These are phyloP conservation scores for Hydrophis major DNA, from an alignment of 2,797 vertebrate species.

Conservation along the genomic window DNA sequence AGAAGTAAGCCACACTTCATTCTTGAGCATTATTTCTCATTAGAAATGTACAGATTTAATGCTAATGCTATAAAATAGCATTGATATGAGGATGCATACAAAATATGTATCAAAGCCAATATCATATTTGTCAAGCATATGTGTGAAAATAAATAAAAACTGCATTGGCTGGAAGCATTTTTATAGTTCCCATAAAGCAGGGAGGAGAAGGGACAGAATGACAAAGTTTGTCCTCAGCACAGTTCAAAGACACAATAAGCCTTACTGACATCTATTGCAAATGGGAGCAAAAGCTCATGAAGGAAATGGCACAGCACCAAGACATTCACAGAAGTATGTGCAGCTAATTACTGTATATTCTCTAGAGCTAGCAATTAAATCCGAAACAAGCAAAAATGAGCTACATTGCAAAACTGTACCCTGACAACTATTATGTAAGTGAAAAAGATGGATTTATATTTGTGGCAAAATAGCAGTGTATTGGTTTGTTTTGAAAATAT, in stretches of 20 bases:
- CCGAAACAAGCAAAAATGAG: constrained; percentile 9
- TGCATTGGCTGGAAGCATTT: constrained; percentile 2
- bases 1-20: neutral
- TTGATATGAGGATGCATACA: neutral
- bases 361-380: constrained; percentile 21
- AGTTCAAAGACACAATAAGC: constrained; percentile 35
- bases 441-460: neutral
- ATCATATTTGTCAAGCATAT: constrained; percentile 16
- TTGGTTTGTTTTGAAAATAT: neutral
- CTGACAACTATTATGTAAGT: constrained; percentile 16
- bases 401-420: neutral
- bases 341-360: constrained; percentile 27
- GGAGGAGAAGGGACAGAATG: neutral
- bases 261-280: constrained; percentile 24
- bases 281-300: constrained; percentile 25
- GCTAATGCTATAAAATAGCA: neutral
- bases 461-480: neutral
- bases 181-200: neutral
- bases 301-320: constrained; percentile 35
- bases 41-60: neutral
- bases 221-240: constrained; percentile 8
- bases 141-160: constrained; percentile 26
- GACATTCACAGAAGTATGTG: neutral
- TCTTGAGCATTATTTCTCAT: neutral
- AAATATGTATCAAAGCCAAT: constrained; percentile 31